Evolutionary conservation across 1,140 invertebrate species (phyloP).

Genomic region (Vanessa tameamea): DNA sequence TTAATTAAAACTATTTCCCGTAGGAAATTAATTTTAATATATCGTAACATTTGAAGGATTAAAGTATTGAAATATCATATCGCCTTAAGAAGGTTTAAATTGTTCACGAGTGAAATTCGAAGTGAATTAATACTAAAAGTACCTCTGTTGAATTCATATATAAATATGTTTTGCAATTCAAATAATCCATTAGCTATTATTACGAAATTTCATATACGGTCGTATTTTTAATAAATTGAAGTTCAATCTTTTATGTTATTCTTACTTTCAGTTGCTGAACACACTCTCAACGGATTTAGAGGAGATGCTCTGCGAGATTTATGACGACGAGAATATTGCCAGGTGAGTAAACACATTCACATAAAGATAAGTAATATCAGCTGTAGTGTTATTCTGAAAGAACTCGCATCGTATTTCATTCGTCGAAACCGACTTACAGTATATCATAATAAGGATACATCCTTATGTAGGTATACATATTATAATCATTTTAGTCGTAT

Average conservation of each 20-base stretch:
- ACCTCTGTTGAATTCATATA: background rate
- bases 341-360: conserved; percentile 50
- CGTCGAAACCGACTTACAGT: too few species aligned
- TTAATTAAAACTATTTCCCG: too few species aligned
- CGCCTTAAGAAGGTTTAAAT: too few species aligned
- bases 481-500: too few species aligned
- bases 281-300: conserved; percentile 87
- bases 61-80: too few species aligned
- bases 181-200: background rate
- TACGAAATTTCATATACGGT: background rate
- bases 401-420: too few species aligned
- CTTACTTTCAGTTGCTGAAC: conserved; percentile 84
- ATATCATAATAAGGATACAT: too few species aligned
- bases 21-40: too few species aligned
- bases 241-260: conserved; percentile 26
- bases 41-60: too few species aligned
- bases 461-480: too few species aligned
- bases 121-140: too few species aligned
- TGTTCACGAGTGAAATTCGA: too few species aligned
- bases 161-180: background rate
- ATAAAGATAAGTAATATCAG: conserved; percentile 10
- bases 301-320: conserved; percentile 86
- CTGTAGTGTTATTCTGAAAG: background rate
- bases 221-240: conserved; percentile 10
- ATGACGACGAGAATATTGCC: conserved; percentile 64